Base-by-base conservation (phyloP, 37 sponge, comb jelly and placozoan genomes). In the Agelas oroides region DNA sequence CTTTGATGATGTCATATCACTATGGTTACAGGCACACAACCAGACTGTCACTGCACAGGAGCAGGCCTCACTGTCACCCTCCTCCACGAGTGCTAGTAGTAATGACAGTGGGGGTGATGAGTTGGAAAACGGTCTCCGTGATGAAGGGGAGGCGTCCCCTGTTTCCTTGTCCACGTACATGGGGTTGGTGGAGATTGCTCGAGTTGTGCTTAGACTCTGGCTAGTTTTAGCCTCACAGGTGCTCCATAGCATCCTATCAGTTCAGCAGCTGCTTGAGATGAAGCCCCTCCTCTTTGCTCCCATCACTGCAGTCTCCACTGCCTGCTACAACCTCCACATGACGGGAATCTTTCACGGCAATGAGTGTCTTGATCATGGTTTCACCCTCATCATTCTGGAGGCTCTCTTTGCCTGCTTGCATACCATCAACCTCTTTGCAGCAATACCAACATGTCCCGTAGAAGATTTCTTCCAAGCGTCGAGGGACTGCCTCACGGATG, bases 321-420 rank as follows among this genome's bases (percentile, higher is more conserved):
- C 85, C 23, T 77, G 85, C 53, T 84, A 61, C 85, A 83, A 84
- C 55, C 79, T 89, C 73, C 70, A 59, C 23, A 61, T 73, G 61
- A 81, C 21, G 12, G 70, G 73, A 0, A 21, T 84, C 34, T 89
- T 89, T 54, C 70, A 59, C n/a, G 79, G 79, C 0, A 71, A 78
- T 52, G 66, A 24, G 24, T 62, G 35, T 56, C 72, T 84, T 16
- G 90, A 89, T 39, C 77, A 84, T 23, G 90, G 84, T 63, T 84
- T 84, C 30, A 77, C 90, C 1, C 71, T 89, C 19, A 84, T 89
- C 38, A 64, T 89, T 19, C 74, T 89, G 28, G 90, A 89, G 38
- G 24, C 80, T 16, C 52, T 84, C 59, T 78, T 77, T 39, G 46
- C 85, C 0, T 37, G 66, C 55, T 35, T 89, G 31, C 53, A 71